Conservation (phyloP, 2,113 vertebrate genomes). For the Agelaius tricolor region DNA sequence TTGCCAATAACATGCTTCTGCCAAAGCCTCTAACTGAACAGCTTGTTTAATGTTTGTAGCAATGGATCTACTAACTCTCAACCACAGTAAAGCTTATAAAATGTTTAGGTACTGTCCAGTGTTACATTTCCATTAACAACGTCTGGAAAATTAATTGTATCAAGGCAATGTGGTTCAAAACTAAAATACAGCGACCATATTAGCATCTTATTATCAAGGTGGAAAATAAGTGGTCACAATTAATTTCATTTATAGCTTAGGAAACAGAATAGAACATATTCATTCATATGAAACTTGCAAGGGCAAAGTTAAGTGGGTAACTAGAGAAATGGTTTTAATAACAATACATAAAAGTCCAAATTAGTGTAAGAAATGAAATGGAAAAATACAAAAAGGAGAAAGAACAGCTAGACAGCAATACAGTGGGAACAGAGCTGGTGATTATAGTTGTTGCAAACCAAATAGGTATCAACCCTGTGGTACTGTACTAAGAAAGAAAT, state of each 20-base stretch:
- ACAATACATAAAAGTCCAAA: not conserved
- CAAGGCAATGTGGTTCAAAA: not conserved
- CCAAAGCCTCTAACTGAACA: not conserved
- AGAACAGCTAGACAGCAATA: not conserved
- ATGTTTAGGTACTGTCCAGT: not conserved
- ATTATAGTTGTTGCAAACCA: not conserved
- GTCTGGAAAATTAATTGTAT: not conserved
- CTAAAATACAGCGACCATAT: not conserved
- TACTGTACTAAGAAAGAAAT: not conserved
- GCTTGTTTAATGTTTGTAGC: not conserved
- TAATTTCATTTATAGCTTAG: not conserved
- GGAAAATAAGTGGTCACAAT: not conserved
- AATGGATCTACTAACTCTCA: not conserved
- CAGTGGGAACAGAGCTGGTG: not conserved
- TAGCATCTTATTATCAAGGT: not conserved
- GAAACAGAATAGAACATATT: not conserved
- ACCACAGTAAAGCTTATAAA: not conserved
- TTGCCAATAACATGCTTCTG: not conserved
- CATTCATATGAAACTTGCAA: not conserved
- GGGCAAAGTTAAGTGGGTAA: not conserved
- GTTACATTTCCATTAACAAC: not conserved
- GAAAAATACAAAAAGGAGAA: not conserved
- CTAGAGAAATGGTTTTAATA: not conserved
- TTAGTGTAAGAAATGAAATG: not conserved
- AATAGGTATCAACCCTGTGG: not conserved